These are phyloP conservation scores for Ephydatia muelleri DNA, from an alignment of 37 sponge, comb jelly and placozoan genomes.

Conservation along the genomic window DNA sequence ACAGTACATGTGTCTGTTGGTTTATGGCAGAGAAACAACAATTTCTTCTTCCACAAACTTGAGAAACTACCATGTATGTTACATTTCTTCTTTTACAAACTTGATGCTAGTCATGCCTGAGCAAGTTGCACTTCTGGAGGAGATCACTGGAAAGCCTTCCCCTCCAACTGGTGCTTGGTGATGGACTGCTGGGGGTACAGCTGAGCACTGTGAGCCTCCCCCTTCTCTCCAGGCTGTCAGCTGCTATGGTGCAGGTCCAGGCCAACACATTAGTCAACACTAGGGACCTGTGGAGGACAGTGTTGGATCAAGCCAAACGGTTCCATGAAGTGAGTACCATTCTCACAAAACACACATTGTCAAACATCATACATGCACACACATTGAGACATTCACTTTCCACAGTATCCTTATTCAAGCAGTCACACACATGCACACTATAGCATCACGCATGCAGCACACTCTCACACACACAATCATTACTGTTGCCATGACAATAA, in stretches of 20 bases:
- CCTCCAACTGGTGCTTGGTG: background rate
- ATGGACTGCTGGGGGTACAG: background rate
- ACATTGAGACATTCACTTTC: background rate
- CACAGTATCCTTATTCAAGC: background rate
- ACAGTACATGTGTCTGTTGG: too few species aligned
- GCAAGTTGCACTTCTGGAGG: background rate
- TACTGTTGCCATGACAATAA: background rate
- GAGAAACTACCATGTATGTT: too few species aligned
- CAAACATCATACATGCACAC: background rate
- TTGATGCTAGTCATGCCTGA: background rate
- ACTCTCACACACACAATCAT: background rate
- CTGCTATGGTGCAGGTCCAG: slow-evolving; percentile 23
- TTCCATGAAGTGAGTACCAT: slow-evolving; percentile 1
- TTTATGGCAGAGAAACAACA: too few species aligned
- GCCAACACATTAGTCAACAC: background rate
- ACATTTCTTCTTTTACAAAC: background rate
- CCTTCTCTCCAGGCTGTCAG: slow-evolving; percentile 5
- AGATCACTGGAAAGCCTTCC: background rate
- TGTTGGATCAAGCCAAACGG: slow-evolving; percentile 27
- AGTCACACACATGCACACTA: background rate
- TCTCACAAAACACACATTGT: background rate
- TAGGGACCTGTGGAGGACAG: slow-evolving; percentile 22
- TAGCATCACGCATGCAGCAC: background rate
- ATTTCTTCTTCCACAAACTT: too few species aligned
- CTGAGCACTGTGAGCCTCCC: background rate